Percentiles rank a stretch among this genome's conserved stretches.
These are phyloP conservation scores for Ochotona curzoniae DNA, from an alignment of 2,113 vertebrate genomes.

Conservation along the genomic window DNA sequence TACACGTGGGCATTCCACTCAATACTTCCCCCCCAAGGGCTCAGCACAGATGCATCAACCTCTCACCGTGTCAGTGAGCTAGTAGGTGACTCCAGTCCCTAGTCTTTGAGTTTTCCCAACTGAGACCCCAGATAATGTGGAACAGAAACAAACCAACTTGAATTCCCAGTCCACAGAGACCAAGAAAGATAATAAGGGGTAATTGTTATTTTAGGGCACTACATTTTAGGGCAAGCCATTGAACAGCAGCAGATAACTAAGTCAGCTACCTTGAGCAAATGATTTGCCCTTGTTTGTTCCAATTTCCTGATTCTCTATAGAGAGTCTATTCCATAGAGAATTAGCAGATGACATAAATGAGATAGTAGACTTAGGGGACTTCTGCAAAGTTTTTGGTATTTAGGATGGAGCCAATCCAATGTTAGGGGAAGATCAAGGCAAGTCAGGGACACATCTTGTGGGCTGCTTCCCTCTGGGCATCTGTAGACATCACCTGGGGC, in stretches of 20 bases:
- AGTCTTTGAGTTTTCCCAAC: not conserved
- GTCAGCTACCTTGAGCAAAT: not conserved
- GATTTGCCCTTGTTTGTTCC: not conserved
- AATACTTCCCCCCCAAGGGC: not conserved
- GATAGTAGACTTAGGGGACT: not conserved
- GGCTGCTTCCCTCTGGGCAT: not conserved
- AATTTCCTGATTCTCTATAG: constrained; percentile 8
- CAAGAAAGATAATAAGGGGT: not conserved
- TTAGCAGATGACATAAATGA: not conserved
- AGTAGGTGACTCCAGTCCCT: not conserved
- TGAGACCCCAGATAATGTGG: not conserved
- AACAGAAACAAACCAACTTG: not conserved
- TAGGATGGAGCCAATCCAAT: not conserved
- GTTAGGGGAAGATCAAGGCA: not conserved
- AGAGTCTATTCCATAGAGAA: not conserved
- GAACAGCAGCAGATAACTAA: not conserved
- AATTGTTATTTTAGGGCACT: not conserved
- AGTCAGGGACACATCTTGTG: not conserved
- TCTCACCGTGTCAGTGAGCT: not conserved
- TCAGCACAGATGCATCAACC: not conserved
- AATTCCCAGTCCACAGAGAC: not conserved
- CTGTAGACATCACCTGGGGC: not conserved
- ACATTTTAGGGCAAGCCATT: not conserved
- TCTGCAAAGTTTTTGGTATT: not conserved
- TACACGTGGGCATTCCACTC: not conserved